These are phyloP conservation scores for Periophthalmus magnuspinnatus DNA, from an alignment of 2,797 vertebrate species.

Conservation along the genomic window DNA sequence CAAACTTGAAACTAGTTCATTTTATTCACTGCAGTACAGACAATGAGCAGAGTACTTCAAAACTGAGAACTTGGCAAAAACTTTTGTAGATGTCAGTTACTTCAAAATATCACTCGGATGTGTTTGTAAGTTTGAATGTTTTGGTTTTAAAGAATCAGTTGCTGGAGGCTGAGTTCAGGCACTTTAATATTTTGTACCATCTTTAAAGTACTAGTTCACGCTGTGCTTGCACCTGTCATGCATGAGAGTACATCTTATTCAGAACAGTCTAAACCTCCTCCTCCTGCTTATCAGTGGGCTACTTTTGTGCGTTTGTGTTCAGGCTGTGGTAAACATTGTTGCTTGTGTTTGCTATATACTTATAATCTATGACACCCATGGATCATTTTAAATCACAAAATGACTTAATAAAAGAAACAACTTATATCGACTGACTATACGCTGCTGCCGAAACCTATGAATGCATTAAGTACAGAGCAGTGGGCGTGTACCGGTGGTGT, in stretches of 20 bases:
- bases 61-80: too few relatives aligned
- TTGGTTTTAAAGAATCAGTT: not conserved
- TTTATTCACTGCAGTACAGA: not conserved
- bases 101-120: not conserved
- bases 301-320: not conserved
- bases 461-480: too few relatives aligned
- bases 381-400: too few relatives aligned
- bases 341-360: not conserved
- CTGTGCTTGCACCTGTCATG: not conserved
- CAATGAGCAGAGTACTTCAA: not conserved
- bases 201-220: not conserved
- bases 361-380: too few relatives aligned
- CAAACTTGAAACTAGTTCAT: not conserved
- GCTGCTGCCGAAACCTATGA: too few relatives aligned
- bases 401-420: too few relatives aligned
- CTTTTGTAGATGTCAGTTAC: not conserved
- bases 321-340: not conserved
- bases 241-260: not conserved
- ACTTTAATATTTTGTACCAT: not conserved
- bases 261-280: not conserved
- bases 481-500: too few relatives aligned
- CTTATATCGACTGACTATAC: too few relatives aligned
- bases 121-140: not conserved
- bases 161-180: not conserved
- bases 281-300: not conserved